Conservation (phyloP, 2,888 invertebrate genomes). For the Osmoderma eremita region DNA sequence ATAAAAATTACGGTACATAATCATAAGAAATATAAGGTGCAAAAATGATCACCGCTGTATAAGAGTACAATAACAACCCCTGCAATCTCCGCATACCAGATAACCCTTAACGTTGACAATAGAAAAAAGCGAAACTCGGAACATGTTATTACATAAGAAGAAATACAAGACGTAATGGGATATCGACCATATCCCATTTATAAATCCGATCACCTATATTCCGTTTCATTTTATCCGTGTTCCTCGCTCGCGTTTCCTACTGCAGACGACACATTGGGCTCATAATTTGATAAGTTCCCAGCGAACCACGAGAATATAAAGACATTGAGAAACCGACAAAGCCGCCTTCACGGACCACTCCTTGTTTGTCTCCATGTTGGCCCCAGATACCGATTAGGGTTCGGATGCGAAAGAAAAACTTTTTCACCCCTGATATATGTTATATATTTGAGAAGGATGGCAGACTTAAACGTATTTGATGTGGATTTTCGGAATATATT, state of each 20-base stretch:
- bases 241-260: neutral
- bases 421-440: conserved; percentile 10
- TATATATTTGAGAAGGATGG: neutral
- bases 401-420: conserved; percentile 25
- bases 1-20: no score
- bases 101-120: no score
- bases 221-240: conserved; percentile 2
- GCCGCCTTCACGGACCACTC: conserved; percentile 28
- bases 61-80: no score
- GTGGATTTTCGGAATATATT: neutral
- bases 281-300: conserved; percentile 41
- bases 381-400: conserved; percentile 18
- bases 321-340: conserved; percentile 44
- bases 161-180: conserved; percentile 1
- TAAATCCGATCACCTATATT: conserved; percentile 18
- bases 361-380: conserved; percentile 25
- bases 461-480: neutral
- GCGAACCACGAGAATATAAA: conserved; percentile 37
- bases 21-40: no score
- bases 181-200: conserved; percentile 12
- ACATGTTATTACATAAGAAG: neutral
- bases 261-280: conserved; percentile 39
- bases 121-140: neutral
- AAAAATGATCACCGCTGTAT: no score
- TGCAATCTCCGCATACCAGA: no score